Evolutionary conservation across 2,888 invertebrate genomes (phyloP), one percentile per base, ranked within the genome.

Genomic region (Pardosa pseudoannulata): DNA sequence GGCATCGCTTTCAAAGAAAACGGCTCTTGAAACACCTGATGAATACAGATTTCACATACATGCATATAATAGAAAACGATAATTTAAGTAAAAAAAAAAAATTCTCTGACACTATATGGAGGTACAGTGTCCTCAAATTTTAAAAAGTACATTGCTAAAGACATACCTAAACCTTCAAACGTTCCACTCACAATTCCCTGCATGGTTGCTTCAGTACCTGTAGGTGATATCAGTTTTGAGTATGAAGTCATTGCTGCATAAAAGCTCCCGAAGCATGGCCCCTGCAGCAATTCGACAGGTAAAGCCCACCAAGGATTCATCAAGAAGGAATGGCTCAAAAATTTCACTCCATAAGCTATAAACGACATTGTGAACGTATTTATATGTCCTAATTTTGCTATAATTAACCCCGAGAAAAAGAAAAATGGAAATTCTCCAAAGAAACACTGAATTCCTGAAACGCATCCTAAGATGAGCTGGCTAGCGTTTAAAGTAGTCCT

Each of bases 131-230:
- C n/a, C n/a, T n/a, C n/a, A n/a, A n/a, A n/a, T n/a, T n/a, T n/a
- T n/a, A n/a, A n/a, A n/a, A n/a, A n/a, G n/a, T n/a, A n/a, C n/a
- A n/a, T n/a, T n/a, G 9, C 9, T 36, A 9, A 36, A 1, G 23
- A 6, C 78, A 79, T 76, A 88, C 95, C 97, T 16, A 96, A 93
- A n/a, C 97, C 97, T 92, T 97, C 97, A 91, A 96, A 97, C 67
- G 96, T 93, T 0, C 96, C 96, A n/a, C 97, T 96, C 28, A 96
- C 95, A 62, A 97, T 92, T 75, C 97, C 97, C 93, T 96, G 96
- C 90, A 97, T 94, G 16, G 97, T 97, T 0, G 96, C 96, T 31
- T 88, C 88, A 11, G 86, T 81, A 28, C 88, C 88, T 62, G 27
- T 19, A 0, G 86, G 85, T 1, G 88, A 65, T 13, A 81, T 56